These are phyloP conservation scores for Brachionus plicatilis DNA, from an alignment of 1,140 invertebrate genomes.

Conservation along the genomic window DNA sequence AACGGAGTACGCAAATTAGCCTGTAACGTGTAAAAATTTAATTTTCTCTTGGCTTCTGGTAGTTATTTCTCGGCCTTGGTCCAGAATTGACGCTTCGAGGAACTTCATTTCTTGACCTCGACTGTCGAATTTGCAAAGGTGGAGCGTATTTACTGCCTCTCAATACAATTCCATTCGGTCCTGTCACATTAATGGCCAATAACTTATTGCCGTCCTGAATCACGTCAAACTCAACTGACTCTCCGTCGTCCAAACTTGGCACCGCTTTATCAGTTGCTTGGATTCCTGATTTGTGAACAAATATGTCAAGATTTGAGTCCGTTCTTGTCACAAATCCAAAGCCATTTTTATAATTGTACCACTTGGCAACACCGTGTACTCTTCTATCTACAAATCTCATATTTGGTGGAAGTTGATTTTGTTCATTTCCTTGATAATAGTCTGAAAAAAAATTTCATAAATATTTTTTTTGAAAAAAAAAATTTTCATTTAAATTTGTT, in stretches of 20 bases:
- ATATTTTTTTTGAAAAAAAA: neutral
- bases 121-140: neutral
- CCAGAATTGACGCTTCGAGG: neutral
- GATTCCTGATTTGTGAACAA: slow-evolving; percentile 91
- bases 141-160: slow-evolving; percentile 93
- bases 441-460: neutral
- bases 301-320: slow-evolving; percentile 98
- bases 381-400: slow-evolving; percentile 23
- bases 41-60: neutral
- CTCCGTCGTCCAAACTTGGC: slow-evolving; percentile 78
- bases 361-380: slow-evolving; percentile 74
- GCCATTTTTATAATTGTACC: slow-evolving; percentile 98
- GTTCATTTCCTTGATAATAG: neutral
- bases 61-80: neutral
- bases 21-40: neutral
- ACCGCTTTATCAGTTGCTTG: slow-evolving; percentile 94
- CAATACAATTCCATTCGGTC: slow-evolving; percentile 81
- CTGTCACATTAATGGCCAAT: slow-evolving; percentile 93
- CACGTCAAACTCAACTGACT: slow-evolving; percentile 88
- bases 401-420: neutral
- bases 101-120: neutral
- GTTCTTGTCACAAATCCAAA: slow-evolving; percentile 94
- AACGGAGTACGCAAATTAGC: neutral
- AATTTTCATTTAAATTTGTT: neutral
- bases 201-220: slow-evolving; percentile 62